phyloP scores from a whole-genome alignment of 2,797 vertebrate genomes.

The Dryobates pubescens region DNA sequence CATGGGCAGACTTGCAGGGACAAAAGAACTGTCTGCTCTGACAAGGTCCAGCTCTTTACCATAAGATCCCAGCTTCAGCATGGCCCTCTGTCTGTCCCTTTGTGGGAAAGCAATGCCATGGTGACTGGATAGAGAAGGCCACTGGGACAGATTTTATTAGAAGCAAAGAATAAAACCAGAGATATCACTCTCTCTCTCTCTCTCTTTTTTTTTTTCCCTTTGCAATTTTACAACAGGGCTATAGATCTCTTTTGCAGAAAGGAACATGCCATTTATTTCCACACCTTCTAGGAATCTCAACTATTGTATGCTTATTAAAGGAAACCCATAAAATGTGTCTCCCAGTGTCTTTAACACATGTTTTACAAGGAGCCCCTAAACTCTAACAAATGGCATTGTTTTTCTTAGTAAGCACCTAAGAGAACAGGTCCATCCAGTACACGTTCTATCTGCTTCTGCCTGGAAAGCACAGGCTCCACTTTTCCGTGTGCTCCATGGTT shows the following conservation, averaged over 20 bases:
- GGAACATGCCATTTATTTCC: slow-evolving; percentile 64
- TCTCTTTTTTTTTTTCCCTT: not conserved
- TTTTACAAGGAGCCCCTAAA: slow-evolving; percentile 51
- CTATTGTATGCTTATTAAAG: slow-evolving; percentile 75
- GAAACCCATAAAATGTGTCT: slow-evolving; percentile 68
- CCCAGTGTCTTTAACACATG: slow-evolving; percentile 30
- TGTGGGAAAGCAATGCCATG: not conserved
- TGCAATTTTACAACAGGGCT: slow-evolving; percentile 1
- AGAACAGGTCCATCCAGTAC: not conserved
- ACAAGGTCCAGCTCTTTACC: not conserved
- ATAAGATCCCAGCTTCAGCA: fast-evolving
- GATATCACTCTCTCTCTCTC: not conserved
- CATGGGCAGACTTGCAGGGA: fast-evolving
- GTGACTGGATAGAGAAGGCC: not conserved
- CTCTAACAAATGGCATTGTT: slow-evolving; percentile 50
- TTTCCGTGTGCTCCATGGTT: fast-evolving
- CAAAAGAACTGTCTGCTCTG: not conserved
- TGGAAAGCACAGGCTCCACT: not conserved
- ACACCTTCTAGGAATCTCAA: slow-evolving; percentile 72
- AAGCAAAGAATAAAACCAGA: not conserved
- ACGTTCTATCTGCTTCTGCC: not conserved
- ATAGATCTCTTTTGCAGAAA: slow-evolving; percentile 54
- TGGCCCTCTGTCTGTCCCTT: not conserved
- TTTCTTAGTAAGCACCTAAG: slow-evolving; percentile 17
- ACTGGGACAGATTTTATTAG: not conserved